These are phyloP conservation scores for Melanostigma gelatinosum DNA, from an alignment of 2,113 vertebrate genomes.

Conservation along the genomic window DNA sequence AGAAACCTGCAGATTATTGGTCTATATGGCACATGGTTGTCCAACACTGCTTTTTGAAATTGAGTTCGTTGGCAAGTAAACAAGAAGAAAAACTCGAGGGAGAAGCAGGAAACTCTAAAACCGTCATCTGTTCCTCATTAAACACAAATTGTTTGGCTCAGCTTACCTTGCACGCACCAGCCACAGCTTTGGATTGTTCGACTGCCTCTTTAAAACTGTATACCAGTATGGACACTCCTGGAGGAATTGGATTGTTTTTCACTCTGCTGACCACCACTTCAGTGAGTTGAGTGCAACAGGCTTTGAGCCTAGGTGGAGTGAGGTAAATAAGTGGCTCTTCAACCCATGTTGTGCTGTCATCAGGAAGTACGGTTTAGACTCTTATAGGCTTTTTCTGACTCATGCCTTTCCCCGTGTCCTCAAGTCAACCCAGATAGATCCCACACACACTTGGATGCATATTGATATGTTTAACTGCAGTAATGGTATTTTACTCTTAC, in stretches of 20 bases:
- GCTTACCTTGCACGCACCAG: conserved; percentile 41
- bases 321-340: conserved; percentile 61
- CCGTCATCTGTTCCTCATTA: conserved; percentile 45
- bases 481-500: conserved; percentile 69
- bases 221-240: conserved; percentile 50
- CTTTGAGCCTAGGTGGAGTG: conserved; percentile 38
- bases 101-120: conserved; percentile 36
- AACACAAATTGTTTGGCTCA: conserved; percentile 57
- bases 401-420: conserved; percentile 45
- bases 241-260: conserved; percentile 71
- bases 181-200: conserved; percentile 52
- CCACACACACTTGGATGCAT: conserved; percentile 30
- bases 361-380: conserved; percentile 48
- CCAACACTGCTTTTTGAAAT: conserved; percentile 17
- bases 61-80: conserved; percentile 30
- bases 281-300: conserved; percentile 59
- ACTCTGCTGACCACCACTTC: conserved; percentile 65
- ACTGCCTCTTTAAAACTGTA: conserved; percentile 56
- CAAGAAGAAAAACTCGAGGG: conserved; percentile 22
- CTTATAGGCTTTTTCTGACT: conserved; percentile 32
- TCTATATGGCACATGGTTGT: background rate
- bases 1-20: background rate
- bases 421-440: conserved; percentile 39
- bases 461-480: conserved; percentile 67
- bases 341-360: conserved; percentile 58